Conservation (phyloP, 2,797 vertebrate genomes). For the Muraenolepis orangiensis region DNA sequence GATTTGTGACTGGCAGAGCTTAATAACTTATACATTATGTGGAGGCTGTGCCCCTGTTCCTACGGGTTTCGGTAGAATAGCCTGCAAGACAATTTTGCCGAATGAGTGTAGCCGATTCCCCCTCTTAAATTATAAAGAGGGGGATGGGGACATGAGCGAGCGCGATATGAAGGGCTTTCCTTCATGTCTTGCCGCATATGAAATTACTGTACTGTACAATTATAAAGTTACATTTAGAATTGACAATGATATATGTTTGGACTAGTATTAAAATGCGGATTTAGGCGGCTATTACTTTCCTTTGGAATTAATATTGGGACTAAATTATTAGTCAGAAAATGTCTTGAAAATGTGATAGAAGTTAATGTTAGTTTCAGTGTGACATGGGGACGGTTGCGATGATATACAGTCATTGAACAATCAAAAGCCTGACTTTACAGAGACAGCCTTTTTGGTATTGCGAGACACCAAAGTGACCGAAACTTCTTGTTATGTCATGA, state of each 20-base stretch:
- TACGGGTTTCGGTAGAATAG: too few species aligned
- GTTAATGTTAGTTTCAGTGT: too few species aligned
- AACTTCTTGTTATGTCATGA: background rate
- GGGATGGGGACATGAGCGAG: slow-evolving; percentile 11
- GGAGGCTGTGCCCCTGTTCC: too few species aligned
- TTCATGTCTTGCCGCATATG: background rate
- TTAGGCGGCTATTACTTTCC: too few species aligned
- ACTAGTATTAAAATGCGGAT: too few species aligned
- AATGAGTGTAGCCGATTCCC: background rate
- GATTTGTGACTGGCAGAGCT: background rate
- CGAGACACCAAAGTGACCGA: background rate
- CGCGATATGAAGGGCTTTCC: slow-evolving; percentile 31
- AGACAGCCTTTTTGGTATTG: background rate
- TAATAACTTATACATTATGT: background rate
- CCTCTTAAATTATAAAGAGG: slow-evolving; percentile 14
- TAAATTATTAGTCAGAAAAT: too few species aligned
- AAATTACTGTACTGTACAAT: background rate
- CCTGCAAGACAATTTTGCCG: too few species aligned
- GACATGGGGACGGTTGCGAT: background rate
- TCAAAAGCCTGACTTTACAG: background rate
- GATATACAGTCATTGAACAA: background rate
- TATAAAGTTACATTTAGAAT: background rate
- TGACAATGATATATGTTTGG: too few species aligned
- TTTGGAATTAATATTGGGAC: too few species aligned
- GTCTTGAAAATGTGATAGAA: too few species aligned